Evolutionary conservation across 2,888 invertebrate genomes (phyloP).

Genomic region (Lasioglossum figueresi): DNA sequence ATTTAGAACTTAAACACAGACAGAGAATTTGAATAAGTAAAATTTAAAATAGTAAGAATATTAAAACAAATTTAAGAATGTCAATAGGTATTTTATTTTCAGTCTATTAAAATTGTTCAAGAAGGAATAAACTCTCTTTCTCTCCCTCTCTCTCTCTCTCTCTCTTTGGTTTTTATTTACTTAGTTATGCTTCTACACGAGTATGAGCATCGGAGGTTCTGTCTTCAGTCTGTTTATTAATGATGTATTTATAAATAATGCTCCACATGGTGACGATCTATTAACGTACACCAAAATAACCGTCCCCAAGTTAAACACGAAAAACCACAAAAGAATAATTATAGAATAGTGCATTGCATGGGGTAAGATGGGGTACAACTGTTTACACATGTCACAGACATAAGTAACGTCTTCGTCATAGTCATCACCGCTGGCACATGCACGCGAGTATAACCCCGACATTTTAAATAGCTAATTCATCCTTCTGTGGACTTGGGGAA

Average conservation of each 20-base stretch:
- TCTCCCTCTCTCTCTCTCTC: too few relatives aligned
- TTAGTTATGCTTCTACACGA: background rate
- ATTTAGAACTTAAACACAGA: too few relatives aligned
- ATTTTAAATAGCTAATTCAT: slow-evolving; percentile 1
- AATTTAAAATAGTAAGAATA: too few relatives aligned
- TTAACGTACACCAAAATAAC: background rate
- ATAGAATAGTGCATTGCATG: background rate
- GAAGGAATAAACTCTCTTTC: too few relatives aligned
- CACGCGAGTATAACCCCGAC: background rate
- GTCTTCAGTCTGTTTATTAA: background rate
- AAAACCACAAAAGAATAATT: background rate
- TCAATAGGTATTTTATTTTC: too few relatives aligned
- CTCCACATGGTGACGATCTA: background rate
- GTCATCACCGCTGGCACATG: background rate
- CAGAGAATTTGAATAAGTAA: too few relatives aligned
- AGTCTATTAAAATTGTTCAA: too few relatives aligned
- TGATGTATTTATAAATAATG: background rate
- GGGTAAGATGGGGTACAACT: background rate
- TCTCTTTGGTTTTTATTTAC: background rate
- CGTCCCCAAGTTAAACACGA: background rate
- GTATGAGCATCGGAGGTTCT: background rate
- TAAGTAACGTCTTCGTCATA: background rate
- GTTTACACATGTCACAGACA: background rate
- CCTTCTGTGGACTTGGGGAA: background rate
- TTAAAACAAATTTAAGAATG: too few relatives aligned